phyloP scores from a whole-genome alignment of 2,113 vertebrate species.

The Vulpes lagopus region DNA sequence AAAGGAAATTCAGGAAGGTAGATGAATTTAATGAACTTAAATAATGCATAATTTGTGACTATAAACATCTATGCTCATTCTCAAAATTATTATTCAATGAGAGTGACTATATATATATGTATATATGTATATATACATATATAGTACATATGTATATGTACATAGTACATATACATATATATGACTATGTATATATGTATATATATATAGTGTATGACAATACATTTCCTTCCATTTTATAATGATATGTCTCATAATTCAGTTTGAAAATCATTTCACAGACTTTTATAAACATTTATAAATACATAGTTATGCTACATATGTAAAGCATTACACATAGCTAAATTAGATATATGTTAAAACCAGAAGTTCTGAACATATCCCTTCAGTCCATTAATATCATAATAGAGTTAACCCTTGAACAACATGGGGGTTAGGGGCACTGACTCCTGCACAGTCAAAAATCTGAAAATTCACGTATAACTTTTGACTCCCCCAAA shows the following conservation, averaged over 20 bases:
- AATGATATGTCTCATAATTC: neutral
- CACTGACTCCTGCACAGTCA: neutral
- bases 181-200: neutral
- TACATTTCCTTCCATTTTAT: neutral
- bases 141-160: no score
- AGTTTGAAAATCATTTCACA: neutral
- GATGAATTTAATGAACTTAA: neutral
- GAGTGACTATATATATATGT: neutral
- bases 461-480: neutral
- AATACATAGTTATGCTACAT: neutral
- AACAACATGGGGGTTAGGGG: neutral
- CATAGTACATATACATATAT: neutral
- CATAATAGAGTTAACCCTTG: neutral
- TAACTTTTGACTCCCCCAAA: neutral
- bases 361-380: neutral
- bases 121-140: neutral
- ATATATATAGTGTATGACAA: neutral
- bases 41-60: neutral
- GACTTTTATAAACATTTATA: neutral
- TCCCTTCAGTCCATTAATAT: neutral
- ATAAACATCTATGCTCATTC: neutral
- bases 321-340: neutral
- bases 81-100: neutral
- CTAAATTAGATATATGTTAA: neutral
- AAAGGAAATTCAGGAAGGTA: neutral